Base-by-base conservation (phyloP, 2,888 invertebrate species). In the Imbricaverruca yamaguchii region DNA sequence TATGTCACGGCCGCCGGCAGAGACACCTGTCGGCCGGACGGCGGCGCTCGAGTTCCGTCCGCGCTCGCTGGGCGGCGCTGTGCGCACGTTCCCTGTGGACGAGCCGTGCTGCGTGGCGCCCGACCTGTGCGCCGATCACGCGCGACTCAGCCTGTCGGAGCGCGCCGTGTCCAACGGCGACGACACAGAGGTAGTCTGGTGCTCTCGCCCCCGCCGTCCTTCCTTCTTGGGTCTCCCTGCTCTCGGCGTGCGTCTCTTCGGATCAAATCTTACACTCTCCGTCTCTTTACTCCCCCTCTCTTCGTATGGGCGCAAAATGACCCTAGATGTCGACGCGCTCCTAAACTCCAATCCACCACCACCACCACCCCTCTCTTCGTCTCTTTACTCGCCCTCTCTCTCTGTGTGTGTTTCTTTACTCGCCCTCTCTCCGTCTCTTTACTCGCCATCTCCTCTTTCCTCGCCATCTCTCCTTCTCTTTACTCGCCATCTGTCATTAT, bases 51-150 rank as follows among this genome's bases (percentile, higher is more conserved):
- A 79, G 13, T 15, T 21, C 6, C 23, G 57, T 12, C 79, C 23
- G 57, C 79, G 77, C 11, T 13, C n/a, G 57, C 57, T 23, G 13
- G 79, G n/a, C 12, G 25, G 56, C 57, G 55, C 74, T 10, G 79
- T 79, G 79, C 81, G 81, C 61, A 84, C 84, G 6, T 84, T 82
- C 80, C 84, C 83, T 53, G 81, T 84, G 25, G 84, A 84, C 79
- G 82, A 80, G 18, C 80, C 83, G 69, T 84, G 84, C 81, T 84
- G 84, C 63, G 79, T 79, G 53, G 81, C 84, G 23, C 84, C 84
- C 8, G 81, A 84, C 80, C 81, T 83, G 25, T 84, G 84, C 81
- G 81, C 82, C 25, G 83, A 84, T 23, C 84, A 84, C 81, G 81
- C 83, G 56, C 80, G 81, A 57, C 53, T 83, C 53, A 81, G 81